Percentiles rank a stretch among this genome's conserved stretches.
Conservation (phyloP, 2,113 vertebrate species). For the Apodemus sylvaticus region DNA sequence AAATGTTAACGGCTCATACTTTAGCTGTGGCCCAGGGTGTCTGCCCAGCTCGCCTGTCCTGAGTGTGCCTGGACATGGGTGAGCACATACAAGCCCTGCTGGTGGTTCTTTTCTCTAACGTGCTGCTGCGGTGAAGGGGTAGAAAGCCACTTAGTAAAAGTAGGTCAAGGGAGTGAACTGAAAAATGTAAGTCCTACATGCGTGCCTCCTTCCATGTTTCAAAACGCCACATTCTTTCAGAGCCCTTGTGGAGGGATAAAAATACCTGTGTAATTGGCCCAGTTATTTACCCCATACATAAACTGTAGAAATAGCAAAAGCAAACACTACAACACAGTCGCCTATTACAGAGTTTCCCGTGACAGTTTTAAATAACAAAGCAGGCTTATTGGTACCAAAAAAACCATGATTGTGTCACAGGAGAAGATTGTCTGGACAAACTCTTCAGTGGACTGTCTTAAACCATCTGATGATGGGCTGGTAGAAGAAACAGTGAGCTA, state of each 20-base stretch:
- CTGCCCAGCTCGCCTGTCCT: neutral
- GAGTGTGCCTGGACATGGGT: neutral
- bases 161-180: slow-evolving; percentile 52
- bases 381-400: neutral
- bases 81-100: neutral
- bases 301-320: slow-evolving; percentile 14
- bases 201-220: slow-evolving; percentile 35
- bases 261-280: slow-evolving; percentile 30
- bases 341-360: neutral
- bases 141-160: slow-evolving; percentile 60
- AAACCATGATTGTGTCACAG: neutral
- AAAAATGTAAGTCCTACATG: slow-evolving; percentile 9
- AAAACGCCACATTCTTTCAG: neutral
- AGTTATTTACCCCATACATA: neutral
- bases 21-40: neutral
- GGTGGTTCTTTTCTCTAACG: neutral
- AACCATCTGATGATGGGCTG: neutral
- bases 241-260: slow-evolving; percentile 22
- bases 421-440: neutral
- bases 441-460: neutral
- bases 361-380: neutral
- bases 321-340: neutral
- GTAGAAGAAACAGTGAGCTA: neutral
- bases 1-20: neutral
- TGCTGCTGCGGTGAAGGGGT: neutral